phyloP scores from a whole-genome alignment of 2,797 vertebrate genomes.

The Leontocebus nigricollis region DNA sequence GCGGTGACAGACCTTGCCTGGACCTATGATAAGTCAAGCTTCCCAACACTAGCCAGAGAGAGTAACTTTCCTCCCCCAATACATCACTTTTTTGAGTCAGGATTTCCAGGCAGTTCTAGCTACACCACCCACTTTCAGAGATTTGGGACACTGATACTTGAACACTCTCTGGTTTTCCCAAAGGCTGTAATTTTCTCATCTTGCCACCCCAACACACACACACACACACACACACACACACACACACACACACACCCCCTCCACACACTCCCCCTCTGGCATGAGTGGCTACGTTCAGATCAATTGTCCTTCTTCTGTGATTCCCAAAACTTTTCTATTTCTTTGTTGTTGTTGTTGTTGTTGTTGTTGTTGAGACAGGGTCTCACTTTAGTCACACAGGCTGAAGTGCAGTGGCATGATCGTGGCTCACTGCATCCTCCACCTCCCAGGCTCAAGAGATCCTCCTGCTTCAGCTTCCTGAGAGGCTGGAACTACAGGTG shows the following conservation, averaged over 20 bases:
- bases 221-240: neutral
- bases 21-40: neutral
- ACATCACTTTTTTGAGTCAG: neutral
- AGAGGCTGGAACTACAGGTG: neutral
- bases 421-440: neutral
- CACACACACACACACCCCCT: neutral
- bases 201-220: neutral
- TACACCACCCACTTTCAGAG: neutral
- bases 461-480: neutral
- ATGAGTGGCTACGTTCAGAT: neutral
- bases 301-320: neutral
- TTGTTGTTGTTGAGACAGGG: neutral
- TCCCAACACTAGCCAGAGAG: neutral
- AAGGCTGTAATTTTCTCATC: constrained; percentile 10
- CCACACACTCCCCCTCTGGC: neutral
- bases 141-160: neutral
- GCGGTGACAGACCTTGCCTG: neutral
- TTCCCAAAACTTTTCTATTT: neutral
- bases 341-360: no score
- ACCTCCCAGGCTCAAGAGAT: neutral
- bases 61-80: neutral
- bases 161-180: neutral
- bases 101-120: neutral
- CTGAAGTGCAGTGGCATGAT: neutral
- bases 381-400: neutral